Conservation (phyloP, 2,888 invertebrate genomes). For the Aporophyla nigra region DNA sequence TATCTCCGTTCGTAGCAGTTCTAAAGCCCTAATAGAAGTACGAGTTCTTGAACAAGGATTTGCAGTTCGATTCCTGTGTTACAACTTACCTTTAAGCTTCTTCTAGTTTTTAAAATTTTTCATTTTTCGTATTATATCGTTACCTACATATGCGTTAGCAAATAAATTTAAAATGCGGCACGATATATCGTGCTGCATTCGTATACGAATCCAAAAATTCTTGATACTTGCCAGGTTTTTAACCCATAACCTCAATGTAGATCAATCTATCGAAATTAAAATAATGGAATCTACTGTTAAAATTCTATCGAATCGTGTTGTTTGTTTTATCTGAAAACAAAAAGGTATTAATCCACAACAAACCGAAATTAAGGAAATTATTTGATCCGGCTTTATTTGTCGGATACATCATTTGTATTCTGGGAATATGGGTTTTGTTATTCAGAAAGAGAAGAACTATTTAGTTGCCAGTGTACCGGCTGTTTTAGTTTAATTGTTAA, state of each 20-base stretch:
- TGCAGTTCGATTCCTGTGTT: constrained; percentile 36
- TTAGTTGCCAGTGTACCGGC: too few species aligned
- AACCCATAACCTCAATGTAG: background rate
- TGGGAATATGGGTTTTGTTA: background rate
- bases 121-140: too few species aligned
- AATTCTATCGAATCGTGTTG: background rate
- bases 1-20: constrained; percentile 30
- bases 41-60: constrained; percentile 34
- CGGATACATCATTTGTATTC: background rate
- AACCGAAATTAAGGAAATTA: background rate
- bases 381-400: background rate
- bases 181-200: too few species aligned
- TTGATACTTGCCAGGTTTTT: too few species aligned
- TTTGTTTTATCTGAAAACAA: background rate
- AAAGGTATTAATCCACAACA: background rate
- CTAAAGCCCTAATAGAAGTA: constrained; percentile 14
- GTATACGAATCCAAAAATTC: too few species aligned
- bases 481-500: too few species aligned
- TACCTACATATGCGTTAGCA: too few species aligned
- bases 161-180: too few species aligned
- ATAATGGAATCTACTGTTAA: background rate
- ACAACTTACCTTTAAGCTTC: constrained; percentile 21
- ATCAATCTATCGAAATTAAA: background rate
- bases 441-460: background rate
- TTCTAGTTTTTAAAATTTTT: background rate